phyloP scores from a whole-genome alignment of 2,888 invertebrate genomes.

The Xestia sexstrigata region DNA sequence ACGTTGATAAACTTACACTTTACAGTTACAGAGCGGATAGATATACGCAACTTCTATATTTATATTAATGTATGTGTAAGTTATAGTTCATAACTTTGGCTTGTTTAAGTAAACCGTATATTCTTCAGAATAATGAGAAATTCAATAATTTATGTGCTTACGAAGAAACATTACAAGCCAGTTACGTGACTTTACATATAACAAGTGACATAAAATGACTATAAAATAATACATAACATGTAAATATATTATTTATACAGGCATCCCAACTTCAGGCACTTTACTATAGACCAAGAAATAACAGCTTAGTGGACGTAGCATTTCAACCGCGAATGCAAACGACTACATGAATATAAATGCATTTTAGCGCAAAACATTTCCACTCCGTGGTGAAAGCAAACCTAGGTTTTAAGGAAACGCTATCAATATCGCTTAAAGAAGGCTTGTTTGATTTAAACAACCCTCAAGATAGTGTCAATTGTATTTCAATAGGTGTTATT shows the following conservation, averaged over 20 bases:
- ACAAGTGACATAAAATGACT: slow-evolving; percentile 65
- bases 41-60: background rate
- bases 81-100: slow-evolving; percentile 35
- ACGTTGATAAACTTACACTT: slow-evolving; percentile 1
- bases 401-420: slow-evolving; percentile 52
- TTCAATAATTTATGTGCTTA: slow-evolving; percentile 59
- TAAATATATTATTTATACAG: slow-evolving; percentile 63
- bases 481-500: background rate
- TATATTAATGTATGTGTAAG: slow-evolving; percentile 6
- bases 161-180: slow-evolving; percentile 58
- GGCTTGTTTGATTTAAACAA: slow-evolving; percentile 29
- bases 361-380: slow-evolving; percentile 67
- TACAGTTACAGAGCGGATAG: background rate
- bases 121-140: slow-evolving; percentile 51
- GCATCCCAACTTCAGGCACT: slow-evolving; percentile 63
- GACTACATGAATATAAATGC: slow-evolving; percentile 71
- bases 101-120: slow-evolving; percentile 47
- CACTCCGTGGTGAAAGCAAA: slow-evolving; percentile 68
- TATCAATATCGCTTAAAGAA: slow-evolving; percentile 47
- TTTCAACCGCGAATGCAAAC: slow-evolving; percentile 69
- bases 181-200: slow-evolving; percentile 70
- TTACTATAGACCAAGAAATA: slow-evolving; percentile 65
- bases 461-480: slow-evolving; percentile 12
- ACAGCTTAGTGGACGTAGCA: slow-evolving; percentile 63
- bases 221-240: slow-evolving; percentile 62